phyloP scores from a whole-genome alignment of 2,797 vertebrate species.

The Pipistrellus kuhlii region DNA sequence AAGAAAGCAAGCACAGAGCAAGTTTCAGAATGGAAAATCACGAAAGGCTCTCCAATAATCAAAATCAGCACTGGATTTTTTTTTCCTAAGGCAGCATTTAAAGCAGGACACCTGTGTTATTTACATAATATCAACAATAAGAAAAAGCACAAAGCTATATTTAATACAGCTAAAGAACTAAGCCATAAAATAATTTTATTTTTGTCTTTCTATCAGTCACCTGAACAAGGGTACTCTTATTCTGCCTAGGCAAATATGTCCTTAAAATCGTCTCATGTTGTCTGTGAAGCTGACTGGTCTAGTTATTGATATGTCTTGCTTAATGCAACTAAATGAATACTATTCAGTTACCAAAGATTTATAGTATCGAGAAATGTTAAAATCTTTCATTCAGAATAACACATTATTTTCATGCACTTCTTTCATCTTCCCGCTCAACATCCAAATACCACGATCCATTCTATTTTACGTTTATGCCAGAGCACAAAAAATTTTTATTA shows the following conservation, averaged over 20 bases:
- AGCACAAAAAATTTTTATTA: not conserved
- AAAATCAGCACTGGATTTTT: slow-evolving; percentile 31
- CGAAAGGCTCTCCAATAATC: slow-evolving; percentile 33
- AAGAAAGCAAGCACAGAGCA: slow-evolving; percentile 42
- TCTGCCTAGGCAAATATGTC: not conserved
- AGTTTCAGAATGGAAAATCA: slow-evolving; percentile 64
- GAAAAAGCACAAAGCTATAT: slow-evolving; percentile 52
- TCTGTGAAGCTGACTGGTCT: not conserved
- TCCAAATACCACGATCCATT: slow-evolving; percentile 23
- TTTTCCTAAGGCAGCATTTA: slow-evolving; percentile 30
- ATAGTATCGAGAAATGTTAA: not conserved
- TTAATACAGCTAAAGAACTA: slow-evolving; percentile 44
- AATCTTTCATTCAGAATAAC: slow-evolving; percentile 33
- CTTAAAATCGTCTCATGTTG: not conserved
- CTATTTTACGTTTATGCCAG: not conserved
- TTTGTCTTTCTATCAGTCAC: not conserved
- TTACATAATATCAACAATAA: slow-evolving; percentile 32
- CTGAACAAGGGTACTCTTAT: slow-evolving; percentile 29
- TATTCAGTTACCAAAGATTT: slow-evolving; percentile 34
- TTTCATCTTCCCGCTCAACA: slow-evolving; percentile 51
- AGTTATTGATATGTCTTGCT: not conserved
- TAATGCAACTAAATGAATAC: slow-evolving; percentile 48
- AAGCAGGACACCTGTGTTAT: slow-evolving; percentile 51
- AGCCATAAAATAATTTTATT: slow-evolving; percentile 37
- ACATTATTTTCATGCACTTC: slow-evolving; percentile 10